A percentile compares a stretch with the other conserved stretches of the same genome.
These are phyloP conservation scores for Megaleporinus macrocephalus DNA, from an alignment of 2,113 vertebrate genomes.

Conservation along the genomic window DNA sequence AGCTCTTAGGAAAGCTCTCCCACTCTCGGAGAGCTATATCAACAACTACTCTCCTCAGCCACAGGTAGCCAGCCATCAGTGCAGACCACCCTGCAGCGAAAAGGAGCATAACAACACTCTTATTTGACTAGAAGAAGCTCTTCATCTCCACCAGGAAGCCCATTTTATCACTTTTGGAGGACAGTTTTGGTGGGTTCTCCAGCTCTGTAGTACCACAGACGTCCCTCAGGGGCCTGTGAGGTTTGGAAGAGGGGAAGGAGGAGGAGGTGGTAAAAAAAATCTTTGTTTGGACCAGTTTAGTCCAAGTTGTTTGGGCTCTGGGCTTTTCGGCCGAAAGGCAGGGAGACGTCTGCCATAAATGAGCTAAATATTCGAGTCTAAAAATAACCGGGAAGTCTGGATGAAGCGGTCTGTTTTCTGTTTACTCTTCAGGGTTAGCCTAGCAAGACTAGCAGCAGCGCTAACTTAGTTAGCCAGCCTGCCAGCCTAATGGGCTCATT, in stretches of 20 bases:
- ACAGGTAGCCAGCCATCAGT: no score
- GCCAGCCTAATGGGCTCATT: constrained; percentile 14
- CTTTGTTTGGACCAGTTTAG: background rate
- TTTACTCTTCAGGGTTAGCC: constrained; percentile 22
- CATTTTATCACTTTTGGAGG: background rate
- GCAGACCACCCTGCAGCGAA: no score
- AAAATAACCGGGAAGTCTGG: background rate
- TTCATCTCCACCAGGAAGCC: background rate
- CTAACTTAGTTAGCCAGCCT: background rate
- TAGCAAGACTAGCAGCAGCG: constrained; percentile 16
- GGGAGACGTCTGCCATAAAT: background rate
- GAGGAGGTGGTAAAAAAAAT: background rate
- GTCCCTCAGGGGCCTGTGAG: background rate
- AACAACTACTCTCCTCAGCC: no score
- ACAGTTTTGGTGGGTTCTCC: no score
- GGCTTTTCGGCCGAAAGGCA: background rate
- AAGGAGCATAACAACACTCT: no score
- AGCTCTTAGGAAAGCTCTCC: no score
- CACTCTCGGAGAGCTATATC: no score
- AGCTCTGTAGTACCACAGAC: background rate
- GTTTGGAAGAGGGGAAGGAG: background rate
- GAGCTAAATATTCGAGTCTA: background rate
- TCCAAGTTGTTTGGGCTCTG: background rate
- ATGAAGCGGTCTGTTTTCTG: background rate
- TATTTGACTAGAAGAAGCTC: background rate